Evolutionary conservation across 1,140 invertebrate genomes (phyloP).

Genomic region (Cephus cinctus): DNA sequence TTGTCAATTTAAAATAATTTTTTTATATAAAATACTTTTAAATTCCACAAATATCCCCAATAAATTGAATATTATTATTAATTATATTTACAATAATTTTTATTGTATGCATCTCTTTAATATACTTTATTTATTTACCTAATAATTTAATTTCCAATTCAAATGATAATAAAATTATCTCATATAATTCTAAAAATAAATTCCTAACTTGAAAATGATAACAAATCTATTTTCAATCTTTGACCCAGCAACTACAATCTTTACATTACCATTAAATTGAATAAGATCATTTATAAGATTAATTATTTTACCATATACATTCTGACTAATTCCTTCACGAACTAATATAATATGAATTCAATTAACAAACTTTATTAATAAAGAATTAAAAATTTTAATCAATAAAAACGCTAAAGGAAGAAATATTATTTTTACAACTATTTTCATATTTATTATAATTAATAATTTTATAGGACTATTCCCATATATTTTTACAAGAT

Average conservation of each 20-base stretch:
- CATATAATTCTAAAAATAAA: slow-evolving; percentile 41
- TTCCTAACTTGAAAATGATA: slow-evolving; percentile 57
- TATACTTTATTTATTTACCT: no score
- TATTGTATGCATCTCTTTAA: no score
- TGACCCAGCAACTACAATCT: slow-evolving; percentile 52
- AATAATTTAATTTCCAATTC: slow-evolving; percentile 38
- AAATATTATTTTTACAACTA: slow-evolving; percentile 56
- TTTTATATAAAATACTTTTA: slow-evolving; percentile 56
- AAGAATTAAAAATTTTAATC: slow-evolving; percentile 57
- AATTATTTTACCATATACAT: slow-evolving; percentile 51
- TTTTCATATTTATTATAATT: slow-evolving; percentile 57
- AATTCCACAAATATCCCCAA: slow-evolving; percentile 58
- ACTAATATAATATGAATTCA: slow-evolving; percentile 38
- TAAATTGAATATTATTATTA: slow-evolving; percentile 55
- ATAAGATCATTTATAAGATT: slow-evolving; percentile 52
- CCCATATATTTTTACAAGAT: slow-evolving; percentile 66
- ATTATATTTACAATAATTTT: slow-evolving; percentile 54
- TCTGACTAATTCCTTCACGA: slow-evolving; percentile 55
- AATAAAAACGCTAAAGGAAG: slow-evolving; percentile 44
- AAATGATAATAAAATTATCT: slow-evolving; percentile 30
- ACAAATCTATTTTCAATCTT: slow-evolving; percentile 60
- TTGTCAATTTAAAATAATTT: slow-evolving; percentile 62
- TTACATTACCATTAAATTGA: slow-evolving; percentile 58
- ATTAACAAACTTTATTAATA: slow-evolving; percentile 51
- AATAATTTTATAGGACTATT: slow-evolving; percentile 68